Evolutionary conservation across 1,140 invertebrate species (phyloP).

Genomic region (Coenobita brevimanus): DNA sequence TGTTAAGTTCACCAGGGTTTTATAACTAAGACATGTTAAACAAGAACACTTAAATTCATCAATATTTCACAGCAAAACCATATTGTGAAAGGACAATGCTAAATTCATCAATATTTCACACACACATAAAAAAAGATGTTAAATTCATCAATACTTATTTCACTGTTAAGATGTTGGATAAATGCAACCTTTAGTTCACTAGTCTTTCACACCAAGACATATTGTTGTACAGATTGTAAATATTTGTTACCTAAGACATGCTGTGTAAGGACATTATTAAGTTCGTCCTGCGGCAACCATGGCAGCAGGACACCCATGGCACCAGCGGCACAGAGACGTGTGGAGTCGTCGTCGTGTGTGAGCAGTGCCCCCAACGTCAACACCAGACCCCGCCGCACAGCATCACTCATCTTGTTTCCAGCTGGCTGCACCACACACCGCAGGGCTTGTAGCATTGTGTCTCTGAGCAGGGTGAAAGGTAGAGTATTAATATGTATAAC

Average conservation of each 20-base stretch:
- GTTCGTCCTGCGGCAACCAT: constrained; percentile 84
- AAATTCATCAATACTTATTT: too few relatives aligned
- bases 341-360: constrained; percentile 85
- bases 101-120: too few relatives aligned
- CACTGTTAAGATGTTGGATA: neutral
- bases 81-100: too few relatives aligned
- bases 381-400: constrained; percentile 84
- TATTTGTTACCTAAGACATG: constrained; percentile 79
- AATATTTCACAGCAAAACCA: too few relatives aligned
- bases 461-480: constrained; percentile 75
- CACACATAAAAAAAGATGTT: too few relatives aligned
- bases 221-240: neutral
- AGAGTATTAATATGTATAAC: neutral
- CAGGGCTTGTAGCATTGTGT: constrained; percentile 93
- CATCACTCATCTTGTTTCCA: constrained; percentile 91
- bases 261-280: constrained; percentile 83
- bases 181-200: constrained; percentile 1
- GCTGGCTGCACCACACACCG: constrained; percentile 85
- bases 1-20: too few relatives aligned
- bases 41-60: too few relatives aligned
- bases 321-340: constrained; percentile 86
- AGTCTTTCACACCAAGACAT: neutral
- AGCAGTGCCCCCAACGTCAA: constrained; percentile 81
- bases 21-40: too few relatives aligned
- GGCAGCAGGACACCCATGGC: constrained; percentile 90